Percentiles rank a stretch among this genome's conserved stretches.
phyloP scores from a whole-genome alignment of 2,113 vertebrate genomes.

The Podocnemis expansa region DNA sequence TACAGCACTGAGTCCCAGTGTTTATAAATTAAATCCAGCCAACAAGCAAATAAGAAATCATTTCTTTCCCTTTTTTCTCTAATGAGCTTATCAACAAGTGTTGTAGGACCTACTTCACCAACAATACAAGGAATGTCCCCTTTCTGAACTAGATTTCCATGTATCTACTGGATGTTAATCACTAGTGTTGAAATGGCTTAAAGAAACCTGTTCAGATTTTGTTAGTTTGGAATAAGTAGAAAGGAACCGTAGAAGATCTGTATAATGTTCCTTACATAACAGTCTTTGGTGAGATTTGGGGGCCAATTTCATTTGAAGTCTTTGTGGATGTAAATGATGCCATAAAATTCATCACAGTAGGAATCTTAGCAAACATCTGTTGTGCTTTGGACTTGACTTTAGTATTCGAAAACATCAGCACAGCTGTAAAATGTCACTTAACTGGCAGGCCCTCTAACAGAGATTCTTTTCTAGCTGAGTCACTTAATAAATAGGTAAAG shows the following conservation, averaged over 20 bases:
- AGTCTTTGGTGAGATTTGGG: not conserved
- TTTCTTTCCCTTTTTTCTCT: not conserved
- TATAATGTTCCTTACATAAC: not conserved
- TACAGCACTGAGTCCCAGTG: not conserved
- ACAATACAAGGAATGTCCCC: not conserved
- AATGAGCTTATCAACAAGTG: not conserved
- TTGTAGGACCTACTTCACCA: not conserved
- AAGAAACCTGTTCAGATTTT: not conserved
- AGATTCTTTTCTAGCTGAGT: conserved; percentile 59
- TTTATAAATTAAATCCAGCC: not conserved
- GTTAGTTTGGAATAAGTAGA: not conserved
- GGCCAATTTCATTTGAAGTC: not conserved
- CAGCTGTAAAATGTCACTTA: conserved; percentile 59
- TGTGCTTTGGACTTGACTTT: conserved; percentile 36
- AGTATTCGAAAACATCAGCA: conserved; percentile 26
- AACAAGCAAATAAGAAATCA: not conserved
- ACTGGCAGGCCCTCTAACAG: not conserved
- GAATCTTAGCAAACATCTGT: conserved; percentile 37
- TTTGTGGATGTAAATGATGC: not conserved
- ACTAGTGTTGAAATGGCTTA: not conserved
- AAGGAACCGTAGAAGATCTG: not conserved
- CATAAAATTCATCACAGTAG: not conserved
- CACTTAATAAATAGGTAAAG: conserved; percentile 60
- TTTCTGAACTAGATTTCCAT: not conserved
- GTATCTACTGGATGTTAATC: not conserved